These are phyloP conservation scores for Syrmaticus mikado DNA, from an alignment of 2,113 vertebrate genomes.

Conservation along the genomic window DNA sequence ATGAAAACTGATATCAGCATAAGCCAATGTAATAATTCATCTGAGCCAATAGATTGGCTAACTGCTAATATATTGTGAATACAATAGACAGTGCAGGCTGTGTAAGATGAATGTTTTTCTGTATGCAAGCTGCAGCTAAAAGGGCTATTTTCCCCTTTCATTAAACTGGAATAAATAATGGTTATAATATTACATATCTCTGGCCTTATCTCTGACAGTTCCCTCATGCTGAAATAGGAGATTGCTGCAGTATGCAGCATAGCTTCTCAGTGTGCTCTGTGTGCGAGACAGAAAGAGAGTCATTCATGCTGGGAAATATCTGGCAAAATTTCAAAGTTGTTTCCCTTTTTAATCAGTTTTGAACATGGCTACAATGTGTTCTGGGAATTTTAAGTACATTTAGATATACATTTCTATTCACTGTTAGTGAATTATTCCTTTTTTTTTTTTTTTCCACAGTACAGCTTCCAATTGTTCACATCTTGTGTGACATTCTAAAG, in stretches of 20 bases:
- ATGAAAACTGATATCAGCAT: constrained; percentile 44
- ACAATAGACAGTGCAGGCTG: constrained; percentile 23
- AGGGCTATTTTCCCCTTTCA: constrained; percentile 37
- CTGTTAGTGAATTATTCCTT: neutral
- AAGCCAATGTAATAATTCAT: constrained; percentile 55
- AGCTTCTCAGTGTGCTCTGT: constrained; percentile 2
- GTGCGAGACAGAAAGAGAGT: neutral
- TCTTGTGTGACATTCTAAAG: neutral
- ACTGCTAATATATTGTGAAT: constrained; percentile 52
- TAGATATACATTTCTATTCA: neutral
- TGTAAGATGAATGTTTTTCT: constrained; percentile 56
- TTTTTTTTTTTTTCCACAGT: neutral
- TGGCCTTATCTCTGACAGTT: constrained; percentile 53
- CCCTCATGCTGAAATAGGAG: neutral
- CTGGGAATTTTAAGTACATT: neutral
- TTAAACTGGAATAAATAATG: constrained; percentile 65
- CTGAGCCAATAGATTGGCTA: constrained; percentile 52
- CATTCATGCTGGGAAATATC: constrained; percentile 31
- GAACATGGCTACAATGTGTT: neutral
- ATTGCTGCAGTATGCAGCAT: neutral
- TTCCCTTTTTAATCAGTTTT: constrained; percentile 41
- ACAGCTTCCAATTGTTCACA: neutral
- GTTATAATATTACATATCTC: constrained; percentile 48
- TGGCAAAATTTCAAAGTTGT: constrained; percentile 42
- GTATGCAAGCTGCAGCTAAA: constrained; percentile 40